These are phyloP conservation scores for Biston stratarius DNA, from an alignment of 2,888 invertebrate genomes.

Conservation along the genomic window DNA sequence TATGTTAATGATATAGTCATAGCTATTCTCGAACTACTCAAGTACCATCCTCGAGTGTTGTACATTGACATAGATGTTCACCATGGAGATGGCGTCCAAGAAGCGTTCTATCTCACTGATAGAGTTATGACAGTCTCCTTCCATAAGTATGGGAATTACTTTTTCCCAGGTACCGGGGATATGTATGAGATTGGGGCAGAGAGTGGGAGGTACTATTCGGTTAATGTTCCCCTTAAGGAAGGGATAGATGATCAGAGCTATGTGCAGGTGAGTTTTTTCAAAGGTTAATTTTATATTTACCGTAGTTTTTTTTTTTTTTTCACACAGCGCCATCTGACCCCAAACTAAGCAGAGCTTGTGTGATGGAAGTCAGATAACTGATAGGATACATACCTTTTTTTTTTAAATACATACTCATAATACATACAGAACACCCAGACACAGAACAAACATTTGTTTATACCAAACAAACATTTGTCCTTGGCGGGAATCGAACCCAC, in stretches of 20 bases:
- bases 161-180: conserved; percentile 99
- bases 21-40: conserved; percentile 97
- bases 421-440: too few species aligned
- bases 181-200: conserved; percentile 99
- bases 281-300: background rate
- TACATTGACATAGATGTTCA: conserved; percentile 99
- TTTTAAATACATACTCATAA: too few species aligned
- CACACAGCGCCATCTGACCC: too few species aligned
- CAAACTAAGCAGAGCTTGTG: too few species aligned
- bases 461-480: too few species aligned
- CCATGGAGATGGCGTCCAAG: conserved; percentile 98
- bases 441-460: too few species aligned
- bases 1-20: conserved; percentile 99
- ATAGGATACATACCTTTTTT: too few species aligned
- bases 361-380: too few species aligned
- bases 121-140: conserved; percentile 99
- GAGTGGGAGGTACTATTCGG: conserved; percentile 97
- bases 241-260: conserved; percentile 98
- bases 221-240: conserved; percentile 99
- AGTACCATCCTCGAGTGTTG: conserved; percentile 96
- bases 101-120: conserved; percentile 98
- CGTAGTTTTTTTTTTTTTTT: too few species aligned
- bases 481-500: too few species aligned
- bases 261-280: conserved; percentile 87
- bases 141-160: conserved; percentile 99